Evolutionary conservation across 2,888 invertebrate species (phyloP).

Genomic region (Macrophya annulata): DNA sequence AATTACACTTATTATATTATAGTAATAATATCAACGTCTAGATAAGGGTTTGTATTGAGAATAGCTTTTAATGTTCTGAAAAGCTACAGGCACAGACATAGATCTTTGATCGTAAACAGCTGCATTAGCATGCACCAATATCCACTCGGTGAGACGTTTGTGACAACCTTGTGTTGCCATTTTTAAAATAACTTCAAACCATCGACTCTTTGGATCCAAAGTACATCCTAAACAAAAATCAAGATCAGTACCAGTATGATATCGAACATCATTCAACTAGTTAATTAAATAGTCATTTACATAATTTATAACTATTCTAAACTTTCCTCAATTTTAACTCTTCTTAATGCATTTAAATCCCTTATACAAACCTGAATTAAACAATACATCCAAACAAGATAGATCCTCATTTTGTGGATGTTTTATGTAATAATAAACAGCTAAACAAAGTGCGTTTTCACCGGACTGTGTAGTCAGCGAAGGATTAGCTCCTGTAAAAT

Average conservation of each 20-base stretch:
- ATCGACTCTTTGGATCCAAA: constrained; percentile 60
- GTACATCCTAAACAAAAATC: constrained; percentile 59
- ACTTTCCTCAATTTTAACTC: neutral
- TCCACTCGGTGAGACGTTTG: constrained; percentile 62
- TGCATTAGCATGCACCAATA: constrained; percentile 58
- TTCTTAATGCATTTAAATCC: neutral
- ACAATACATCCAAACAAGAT: constrained; percentile 62
- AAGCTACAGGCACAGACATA: constrained; percentile 38
- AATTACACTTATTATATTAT: neutral
- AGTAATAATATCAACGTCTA: constrained; percentile 12
- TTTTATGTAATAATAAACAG: constrained; percentile 62
- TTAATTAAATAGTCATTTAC: neutral
- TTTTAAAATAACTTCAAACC: constrained; percentile 63
- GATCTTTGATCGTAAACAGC: neutral
- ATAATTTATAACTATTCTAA: neutral
- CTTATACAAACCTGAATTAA: constrained; percentile 39
- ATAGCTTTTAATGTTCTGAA: constrained; percentile 14
- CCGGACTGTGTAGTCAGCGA: constrained; percentile 61
- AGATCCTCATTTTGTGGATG: constrained; percentile 45
- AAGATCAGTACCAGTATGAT: neutral
- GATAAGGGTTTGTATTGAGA: constrained; percentile 26
- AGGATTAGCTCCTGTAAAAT: constrained; percentile 65
- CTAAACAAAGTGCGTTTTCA: constrained; percentile 65
- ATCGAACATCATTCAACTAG: neutral
- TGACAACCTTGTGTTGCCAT: constrained; percentile 60